Percentiles rank a stretch among this genome's conserved stretches.
phyloP scores from a whole-genome alignment of 2,113 vertebrate genomes.

The Mormyrus lacerda region DNA sequence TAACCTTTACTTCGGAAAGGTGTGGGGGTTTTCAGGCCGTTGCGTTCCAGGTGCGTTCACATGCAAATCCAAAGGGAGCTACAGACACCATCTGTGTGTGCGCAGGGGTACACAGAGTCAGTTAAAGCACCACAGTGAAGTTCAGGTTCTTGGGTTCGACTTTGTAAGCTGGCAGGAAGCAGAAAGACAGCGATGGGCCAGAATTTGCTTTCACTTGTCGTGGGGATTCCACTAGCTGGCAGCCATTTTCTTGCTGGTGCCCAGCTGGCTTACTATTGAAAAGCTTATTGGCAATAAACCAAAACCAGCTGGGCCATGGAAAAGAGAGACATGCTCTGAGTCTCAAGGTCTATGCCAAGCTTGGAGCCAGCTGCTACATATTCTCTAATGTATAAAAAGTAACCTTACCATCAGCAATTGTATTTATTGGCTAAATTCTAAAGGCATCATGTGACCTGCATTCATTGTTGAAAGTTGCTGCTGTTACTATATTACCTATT shows the following conservation, averaged over 20 bases:
- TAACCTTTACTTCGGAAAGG: background rate
- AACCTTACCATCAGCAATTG: background rate
- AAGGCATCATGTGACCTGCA: background rate
- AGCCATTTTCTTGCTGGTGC: background rate
- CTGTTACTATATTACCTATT: background rate
- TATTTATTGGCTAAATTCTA: background rate
- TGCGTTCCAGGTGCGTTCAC: background rate
- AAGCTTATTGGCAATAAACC: background rate
- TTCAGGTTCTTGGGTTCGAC: background rate
- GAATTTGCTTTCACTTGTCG: background rate
- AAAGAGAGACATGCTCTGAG: background rate
- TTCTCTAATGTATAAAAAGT: background rate
- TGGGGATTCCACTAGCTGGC: background rate
- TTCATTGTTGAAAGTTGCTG: background rate
- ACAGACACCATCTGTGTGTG: background rate
- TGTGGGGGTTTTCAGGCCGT: background rate
- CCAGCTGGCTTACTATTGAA: background rate
- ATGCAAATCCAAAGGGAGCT: background rate
- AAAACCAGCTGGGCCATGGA: background rate
- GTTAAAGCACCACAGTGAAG: background rate
- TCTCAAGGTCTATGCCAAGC: background rate
- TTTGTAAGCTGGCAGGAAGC: background rate
- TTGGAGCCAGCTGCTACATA: background rate
- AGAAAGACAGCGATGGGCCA: background rate
- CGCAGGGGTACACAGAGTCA: background rate